These are phyloP conservation scores for Epizoanthus illoricatus DNA, from an alignment of 92 coral and sea anemone species.

Conservation along the genomic window DNA sequence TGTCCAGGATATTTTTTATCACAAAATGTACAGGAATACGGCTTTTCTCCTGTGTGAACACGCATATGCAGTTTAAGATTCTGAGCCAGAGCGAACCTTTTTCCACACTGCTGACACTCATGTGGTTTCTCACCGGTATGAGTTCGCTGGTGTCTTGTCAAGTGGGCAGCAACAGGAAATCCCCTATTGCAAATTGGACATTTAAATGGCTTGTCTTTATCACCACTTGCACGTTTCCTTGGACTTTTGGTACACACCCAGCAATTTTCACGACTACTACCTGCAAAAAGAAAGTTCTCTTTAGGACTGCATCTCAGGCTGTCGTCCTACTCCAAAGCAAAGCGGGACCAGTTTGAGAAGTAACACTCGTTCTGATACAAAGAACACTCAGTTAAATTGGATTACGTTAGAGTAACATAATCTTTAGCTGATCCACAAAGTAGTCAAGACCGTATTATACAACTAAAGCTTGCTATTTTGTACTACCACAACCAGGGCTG, in stretches of 20 bases:
- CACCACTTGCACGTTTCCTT: conserved; percentile 5
- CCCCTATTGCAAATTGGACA: conserved; percentile 20
- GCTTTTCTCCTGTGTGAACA: conserved; percentile 37
- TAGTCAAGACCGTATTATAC: too few relatives aligned
- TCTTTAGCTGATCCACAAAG: too few relatives aligned
- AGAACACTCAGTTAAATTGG: too few relatives aligned
- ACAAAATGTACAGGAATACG: conserved; percentile 34
- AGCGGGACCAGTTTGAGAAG: neutral
- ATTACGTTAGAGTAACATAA: too few relatives aligned
- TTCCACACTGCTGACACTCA: conserved; percentile 37
- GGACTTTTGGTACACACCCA: conserved; percentile 33
- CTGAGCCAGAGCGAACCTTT: conserved; percentile 29
- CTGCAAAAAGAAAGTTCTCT: conserved; percentile 33
- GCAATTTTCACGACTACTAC: conserved; percentile 35
- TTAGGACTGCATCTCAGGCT: conserved; percentile 33
- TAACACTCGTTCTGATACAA: too few relatives aligned
- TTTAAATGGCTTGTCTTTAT: conserved; percentile 30
- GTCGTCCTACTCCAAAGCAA: conserved; percentile 16
- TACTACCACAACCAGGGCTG: too few relatives aligned
- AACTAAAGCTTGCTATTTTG: too few relatives aligned
- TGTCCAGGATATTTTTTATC: conserved; percentile 32
- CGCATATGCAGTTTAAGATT: conserved; percentile 35
- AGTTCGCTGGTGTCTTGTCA: conserved; percentile 27
- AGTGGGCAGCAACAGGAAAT: conserved; percentile 37
- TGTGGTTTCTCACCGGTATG: conserved; percentile 36